phyloP scores from a whole-genome alignment of 2,888 invertebrate species.

The Cerastis rubricosa region DNA sequence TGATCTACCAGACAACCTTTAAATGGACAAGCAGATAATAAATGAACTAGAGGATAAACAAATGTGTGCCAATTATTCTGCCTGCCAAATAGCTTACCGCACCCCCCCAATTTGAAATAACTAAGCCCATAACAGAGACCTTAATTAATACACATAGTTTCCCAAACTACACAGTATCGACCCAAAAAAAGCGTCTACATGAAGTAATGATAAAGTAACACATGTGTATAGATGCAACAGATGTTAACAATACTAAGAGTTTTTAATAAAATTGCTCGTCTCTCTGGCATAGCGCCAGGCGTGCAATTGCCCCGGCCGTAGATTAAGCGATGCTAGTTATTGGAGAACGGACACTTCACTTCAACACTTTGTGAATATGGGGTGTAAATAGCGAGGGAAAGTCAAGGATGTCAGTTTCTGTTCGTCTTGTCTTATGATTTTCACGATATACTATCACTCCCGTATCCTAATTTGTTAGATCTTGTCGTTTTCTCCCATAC shows the following conservation, averaged over 20 bases:
- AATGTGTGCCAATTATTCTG: not conserved
- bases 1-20: not conserved
- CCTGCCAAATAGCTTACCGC: not conserved
- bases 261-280: conserved; percentile 79
- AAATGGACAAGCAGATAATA: not conserved
- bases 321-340: conserved; percentile 48
- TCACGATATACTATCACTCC: not conserved
- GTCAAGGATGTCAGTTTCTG: not conserved
- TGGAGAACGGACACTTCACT: conserved; percentile 34
- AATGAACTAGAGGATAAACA: not conserved
- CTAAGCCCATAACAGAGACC: not conserved
- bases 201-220: conserved; percentile 46
- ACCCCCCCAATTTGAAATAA: not conserved
- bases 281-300: conserved; percentile 78
- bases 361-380: not conserved
- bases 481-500: not conserved
- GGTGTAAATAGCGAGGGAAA: not conserved
- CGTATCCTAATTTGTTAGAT: not conserved
- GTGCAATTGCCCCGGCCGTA: conserved; percentile 69
- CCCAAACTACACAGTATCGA: not conserved
- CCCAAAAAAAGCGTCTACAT: conserved; percentile 33
- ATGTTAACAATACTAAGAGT: conserved; percentile 79
- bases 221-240: conserved; percentile 68
- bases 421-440: not conserved
- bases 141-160: not conserved